Base-by-base conservation (phyloP, 2,113 vertebrate genomes). In the Sitta europaea region DNA sequence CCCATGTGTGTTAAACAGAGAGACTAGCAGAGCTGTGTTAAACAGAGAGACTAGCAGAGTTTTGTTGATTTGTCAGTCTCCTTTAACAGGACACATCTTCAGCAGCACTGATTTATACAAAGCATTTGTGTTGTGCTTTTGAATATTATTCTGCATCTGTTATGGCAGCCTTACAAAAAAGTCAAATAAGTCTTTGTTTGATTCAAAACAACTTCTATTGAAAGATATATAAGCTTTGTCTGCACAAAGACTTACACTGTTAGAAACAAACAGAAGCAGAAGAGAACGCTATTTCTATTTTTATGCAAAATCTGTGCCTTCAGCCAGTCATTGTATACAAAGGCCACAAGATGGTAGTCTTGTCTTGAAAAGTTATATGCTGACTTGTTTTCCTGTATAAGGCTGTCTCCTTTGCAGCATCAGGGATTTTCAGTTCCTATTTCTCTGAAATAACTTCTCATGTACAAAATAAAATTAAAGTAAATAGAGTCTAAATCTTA, bases 291-390 rank as follows among this genome's bases (percentile, higher is more conserved):
- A 54, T 48, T 67, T 77, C 33, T 45, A 38, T 43, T 31, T 67
- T 45, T 28, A 23, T 68, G 53, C 38, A 54, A 58, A 77, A 72
- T 27, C 33, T 33, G 2, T 57, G 25, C 12, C 3, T 68, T 78
- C 58, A 38, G 7, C 9, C 45, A 65, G 73, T 75, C 55, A 42
- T 73, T 82, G 19, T 16, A 35, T 29, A 38, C 2, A 50, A 54
- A 40, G 5, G 8, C 90, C 96, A 93, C 93, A 51, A 90, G 96
- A 75, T 95, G 96, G 93, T 31, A 94, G 74, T 28, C 50, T 94
- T 93, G 73, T 42, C 58, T 68, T 79, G 31, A 47, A 79, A 91
- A 91, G 36, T 31, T 45, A 15, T 19, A 12, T 5, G 3, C 17
- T 58, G 28, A 27, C 3, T 9, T 1, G 0, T 12, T 74, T 82